Conservation (phyloP, 2,888 invertebrate species). For the Parapristionchus giblindavisi region DNA sequence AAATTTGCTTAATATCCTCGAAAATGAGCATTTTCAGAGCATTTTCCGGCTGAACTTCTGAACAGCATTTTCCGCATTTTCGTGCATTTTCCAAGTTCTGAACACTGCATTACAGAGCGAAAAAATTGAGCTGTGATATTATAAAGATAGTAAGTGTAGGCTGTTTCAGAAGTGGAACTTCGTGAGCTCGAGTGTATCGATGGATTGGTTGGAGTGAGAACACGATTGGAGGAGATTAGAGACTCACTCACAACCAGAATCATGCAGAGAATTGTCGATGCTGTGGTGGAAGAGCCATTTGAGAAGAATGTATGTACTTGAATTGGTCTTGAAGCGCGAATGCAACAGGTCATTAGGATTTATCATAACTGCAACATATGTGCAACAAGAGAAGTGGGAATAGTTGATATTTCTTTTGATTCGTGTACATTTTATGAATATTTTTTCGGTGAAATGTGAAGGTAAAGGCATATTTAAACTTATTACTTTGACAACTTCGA, state of each 20-base stretch:
- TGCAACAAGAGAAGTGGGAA: too few relatives aligned
- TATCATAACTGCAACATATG: too few relatives aligned
- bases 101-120: too few relatives aligned
- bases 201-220: slow-evolving; percentile 18
- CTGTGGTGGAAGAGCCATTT: slow-evolving; percentile 63
- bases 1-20: too few relatives aligned
- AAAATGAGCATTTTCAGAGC: background rate
- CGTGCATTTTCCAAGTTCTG: too few relatives aligned
- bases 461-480: too few relatives aligned
- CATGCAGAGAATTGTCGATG: slow-evolving; percentile 47
- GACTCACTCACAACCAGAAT: slow-evolving; percentile 29
- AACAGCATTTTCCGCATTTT: too few relatives aligned
- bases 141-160: background rate
- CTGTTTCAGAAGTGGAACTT: slow-evolving; percentile 29
- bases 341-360: background rate
- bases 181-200: slow-evolving; percentile 34
- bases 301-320: slow-evolving; percentile 53
- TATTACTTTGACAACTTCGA: too few relatives aligned
- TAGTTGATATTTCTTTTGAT: too few relatives aligned
- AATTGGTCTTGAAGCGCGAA: background rate
- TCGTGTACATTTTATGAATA: too few relatives aligned
- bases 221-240: slow-evolving; percentile 19
- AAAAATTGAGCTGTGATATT: background rate
- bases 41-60: too few relatives aligned
- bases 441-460: too few relatives aligned